Evolutionary conservation across 2,797 vertebrate genomes (phyloP), one percentile per base, ranked within the genome.

Genomic region (Platalea minor): DNA sequence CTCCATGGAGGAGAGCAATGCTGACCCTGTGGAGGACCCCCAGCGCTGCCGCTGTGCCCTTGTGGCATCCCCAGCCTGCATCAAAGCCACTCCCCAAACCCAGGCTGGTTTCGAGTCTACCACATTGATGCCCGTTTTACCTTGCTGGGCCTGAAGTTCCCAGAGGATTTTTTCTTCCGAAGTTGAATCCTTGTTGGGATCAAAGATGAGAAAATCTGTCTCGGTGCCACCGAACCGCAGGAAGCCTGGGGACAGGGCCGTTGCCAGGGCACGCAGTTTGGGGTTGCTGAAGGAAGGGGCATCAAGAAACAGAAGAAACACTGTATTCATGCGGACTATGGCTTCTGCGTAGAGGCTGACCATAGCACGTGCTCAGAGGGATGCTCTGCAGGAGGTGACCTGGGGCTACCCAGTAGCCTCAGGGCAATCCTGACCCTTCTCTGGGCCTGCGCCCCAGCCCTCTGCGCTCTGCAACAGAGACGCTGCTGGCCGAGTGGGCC

Each of bases 201-300:
- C 97, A 93, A 99, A 99, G 92, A 98, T 97, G 89, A 99, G 98
- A 89, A 99, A 99, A 95, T 99, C 99, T 31, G 99, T 99, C 76
- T 97, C 97, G 5, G 98, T 99, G 50, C 99, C 99, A 5, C 99
- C 99, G 53, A 99, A 99, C 54, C 99, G 98, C 89, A 99, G 59
- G 83, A 98, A 99, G 1, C 98, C 98, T 5, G 99, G 99, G 43
- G 97, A 97, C 60, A 99, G 95, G 4, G 98, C 99, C 7, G 45
- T 97, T 0, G 99, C 97, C 64, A 99, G 91, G 7, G 98, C 98
- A 46, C 97, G 97, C 20, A 99, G 90, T 77, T 98, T 99, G 33
- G 97, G 93, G 85, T 99, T 99, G 72, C 99, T 99, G 92, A 43
- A 43, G 41, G 60, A 10, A 70, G 37, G 53, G 85, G 77, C 28